These are phyloP conservation scores for Leptestheria dahalacensis DNA, from an alignment of 1,140 invertebrate genomes.

Conservation along the genomic window DNA sequence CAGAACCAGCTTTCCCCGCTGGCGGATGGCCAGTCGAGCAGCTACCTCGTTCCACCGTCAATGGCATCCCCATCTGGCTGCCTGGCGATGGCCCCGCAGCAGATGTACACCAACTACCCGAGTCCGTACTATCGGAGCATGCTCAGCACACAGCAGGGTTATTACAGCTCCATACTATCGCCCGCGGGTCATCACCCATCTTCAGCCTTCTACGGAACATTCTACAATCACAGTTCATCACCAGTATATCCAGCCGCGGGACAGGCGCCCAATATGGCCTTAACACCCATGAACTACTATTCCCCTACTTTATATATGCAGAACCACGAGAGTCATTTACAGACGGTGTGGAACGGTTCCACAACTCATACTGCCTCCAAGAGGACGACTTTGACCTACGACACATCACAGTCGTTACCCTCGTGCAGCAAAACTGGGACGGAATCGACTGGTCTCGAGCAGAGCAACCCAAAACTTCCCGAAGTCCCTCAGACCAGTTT, in stretches of 20 bases:
- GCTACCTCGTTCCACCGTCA: conserved; percentile 12
- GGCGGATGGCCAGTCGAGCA: background rate
- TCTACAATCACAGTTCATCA: conserved; percentile 6
- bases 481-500: too few species aligned
- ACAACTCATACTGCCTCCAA: background rate
- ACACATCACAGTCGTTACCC: background rate
- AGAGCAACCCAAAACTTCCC: too few species aligned
- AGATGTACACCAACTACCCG: conserved; percentile 11
- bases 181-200: conserved; percentile 1
- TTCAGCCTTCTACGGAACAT: conserved; percentile 7
- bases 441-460: too few species aligned
- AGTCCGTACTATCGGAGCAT: conserved; percentile 9
- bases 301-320: conserved; percentile 8
- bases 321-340: background rate
- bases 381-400: background rate
- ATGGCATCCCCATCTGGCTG: conserved; percentile 14
- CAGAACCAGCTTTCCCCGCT: conserved; percentile 5
- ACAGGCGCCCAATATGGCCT: background rate
- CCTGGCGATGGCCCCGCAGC: conserved; percentile 6
- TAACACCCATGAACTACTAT: conserved; percentile 7
- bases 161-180: conserved; percentile 4
- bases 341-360: conserved; percentile 1
- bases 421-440: background rate
- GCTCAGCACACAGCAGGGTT: conserved; percentile 11
- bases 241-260: background rate